Percentiles rank a stretch among this genome's conserved stretches.
These are phyloP conservation scores for Catocala nupta DNA, from an alignment of 2,888 invertebrate species.

Conservation along the genomic window DNA sequence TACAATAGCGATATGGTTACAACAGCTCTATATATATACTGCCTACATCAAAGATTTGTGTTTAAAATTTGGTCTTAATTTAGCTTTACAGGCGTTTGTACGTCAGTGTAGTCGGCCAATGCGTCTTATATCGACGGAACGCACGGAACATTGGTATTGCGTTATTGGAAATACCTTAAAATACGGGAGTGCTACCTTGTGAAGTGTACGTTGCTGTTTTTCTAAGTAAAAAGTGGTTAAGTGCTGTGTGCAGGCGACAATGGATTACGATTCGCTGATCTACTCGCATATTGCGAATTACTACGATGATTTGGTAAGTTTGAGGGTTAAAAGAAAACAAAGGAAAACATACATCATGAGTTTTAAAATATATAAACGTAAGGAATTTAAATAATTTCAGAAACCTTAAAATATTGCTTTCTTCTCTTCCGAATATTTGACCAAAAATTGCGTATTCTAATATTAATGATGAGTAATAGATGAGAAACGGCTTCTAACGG, in stretches of 20 bases:
- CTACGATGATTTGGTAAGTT: conserved; percentile 88
- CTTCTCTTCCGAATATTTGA: too few relatives aligned
- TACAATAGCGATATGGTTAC: conserved; percentile 57
- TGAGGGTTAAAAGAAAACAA: not conserved
- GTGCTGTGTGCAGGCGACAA: conserved; percentile 63
- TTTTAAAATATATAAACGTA: too few relatives aligned
- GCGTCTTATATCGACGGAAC: conserved; percentile 83
- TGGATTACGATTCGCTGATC: conserved; percentile 90
- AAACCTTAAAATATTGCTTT: too few relatives aligned
- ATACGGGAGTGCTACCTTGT: conserved; percentile 41
- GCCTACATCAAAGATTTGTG: conserved; percentile 84
- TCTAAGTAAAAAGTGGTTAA: conserved; percentile 34
- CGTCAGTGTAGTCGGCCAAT: conserved; percentile 84
- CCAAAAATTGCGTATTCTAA: too few relatives aligned
- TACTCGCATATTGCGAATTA: conserved; percentile 89
- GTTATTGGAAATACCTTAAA: conserved; percentile 52
- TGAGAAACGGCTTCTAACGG: too few relatives aligned
- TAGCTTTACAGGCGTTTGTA: conserved; percentile 86
- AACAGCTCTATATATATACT: conserved; percentile 71
- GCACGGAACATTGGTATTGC: conserved; percentile 55
- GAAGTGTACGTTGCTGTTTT: conserved; percentile 48
- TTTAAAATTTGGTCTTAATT: conserved; percentile 88
- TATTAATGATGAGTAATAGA: too few relatives aligned
- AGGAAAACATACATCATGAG: not conserved
- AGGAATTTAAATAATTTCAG: too few relatives aligned